These are phyloP conservation scores for Clarias pachynema DNA, from an alignment of 2,797 vertebrate genomes.

Conservation along the genomic window DNA sequence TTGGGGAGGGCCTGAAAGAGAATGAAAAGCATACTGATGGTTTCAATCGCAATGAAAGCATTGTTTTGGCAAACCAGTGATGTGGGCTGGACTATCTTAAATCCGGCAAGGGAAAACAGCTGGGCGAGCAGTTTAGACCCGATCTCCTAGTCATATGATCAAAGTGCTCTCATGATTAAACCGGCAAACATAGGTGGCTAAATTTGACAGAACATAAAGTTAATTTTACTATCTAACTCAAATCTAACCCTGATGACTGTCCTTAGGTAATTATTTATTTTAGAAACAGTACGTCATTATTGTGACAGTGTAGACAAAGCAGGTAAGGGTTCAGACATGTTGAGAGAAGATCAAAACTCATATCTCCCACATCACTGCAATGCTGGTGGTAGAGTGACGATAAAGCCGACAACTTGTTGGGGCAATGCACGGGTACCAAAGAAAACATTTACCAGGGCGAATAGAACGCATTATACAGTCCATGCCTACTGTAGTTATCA, in stretches of 20 bases:
- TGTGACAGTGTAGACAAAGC: background rate
- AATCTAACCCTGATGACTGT: background rate
- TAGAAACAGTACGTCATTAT: background rate
- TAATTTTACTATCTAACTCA: conserved; percentile 7
- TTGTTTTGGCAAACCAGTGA: conserved; percentile 46
- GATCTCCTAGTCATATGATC: conserved; percentile 24
- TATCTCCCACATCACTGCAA: conserved; percentile 33
- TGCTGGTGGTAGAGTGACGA: conserved; percentile 43
- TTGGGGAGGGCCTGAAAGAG: conserved; percentile 27
- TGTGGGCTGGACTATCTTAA: conserved; percentile 32
- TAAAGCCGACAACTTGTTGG: conserved; percentile 32
- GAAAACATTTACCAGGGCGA: conserved; percentile 43
- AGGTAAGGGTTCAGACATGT: conserved; percentile 17
- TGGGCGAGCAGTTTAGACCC: conserved; percentile 31
- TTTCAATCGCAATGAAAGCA: conserved; percentile 50
- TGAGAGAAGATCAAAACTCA: conserved; percentile 30
- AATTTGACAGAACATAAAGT: conserved; percentile 4
- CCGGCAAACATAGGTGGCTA: conserved; percentile 4
- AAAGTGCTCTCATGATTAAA: conserved; percentile 9
- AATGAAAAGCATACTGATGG: conserved; percentile 42
- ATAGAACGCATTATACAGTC: conserved; percentile 50
- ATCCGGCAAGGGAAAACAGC: conserved; percentile 41
- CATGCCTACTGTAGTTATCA: conserved; percentile 40
- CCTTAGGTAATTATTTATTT: background rate
- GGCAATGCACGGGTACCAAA: conserved; percentile 35